These are phyloP conservation scores for Armadillidium nasatum DNA, from an alignment of 1,140 invertebrate species.

Conservation along the genomic window DNA sequence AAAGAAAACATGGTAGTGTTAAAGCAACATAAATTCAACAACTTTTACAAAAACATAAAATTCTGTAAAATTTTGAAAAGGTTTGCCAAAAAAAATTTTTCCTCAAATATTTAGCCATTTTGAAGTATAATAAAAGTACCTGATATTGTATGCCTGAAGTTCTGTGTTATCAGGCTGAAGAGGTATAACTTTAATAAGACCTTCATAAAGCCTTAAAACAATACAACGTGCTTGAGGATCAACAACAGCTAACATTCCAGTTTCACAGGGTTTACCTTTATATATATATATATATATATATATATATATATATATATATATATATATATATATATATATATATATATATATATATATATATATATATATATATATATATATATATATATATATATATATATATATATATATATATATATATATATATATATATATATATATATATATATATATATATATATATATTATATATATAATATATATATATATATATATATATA, in stretches of 20 bases:
- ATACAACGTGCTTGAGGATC: constrained; percentile 93
- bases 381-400: no score
- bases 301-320: no score
- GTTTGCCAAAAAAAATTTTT: background rate
- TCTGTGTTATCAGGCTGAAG: constrained; percentile 88
- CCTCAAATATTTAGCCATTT: background rate
- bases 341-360: no score
- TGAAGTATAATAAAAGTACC: constrained; percentile 53
- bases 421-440: no score
- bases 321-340: no score
- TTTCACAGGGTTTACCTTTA: constrained; percentile 74
- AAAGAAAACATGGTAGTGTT: constrained; percentile 19
- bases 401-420: no score
- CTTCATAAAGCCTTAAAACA: constrained; percentile 91
- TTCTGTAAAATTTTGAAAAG: background rate
- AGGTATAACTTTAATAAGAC: constrained; percentile 92
- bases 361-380: no score
- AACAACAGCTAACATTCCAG: constrained; percentile 87
- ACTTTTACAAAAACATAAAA: background rate
- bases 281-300: no score
- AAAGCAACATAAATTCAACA: no score
- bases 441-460: no score
- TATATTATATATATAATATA: no score
- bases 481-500: no score
- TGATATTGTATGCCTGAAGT: constrained; percentile 87